phyloP scores from a whole-genome alignment of 2,113 vertebrate species.

The Burhinus bistriatus region DNA sequence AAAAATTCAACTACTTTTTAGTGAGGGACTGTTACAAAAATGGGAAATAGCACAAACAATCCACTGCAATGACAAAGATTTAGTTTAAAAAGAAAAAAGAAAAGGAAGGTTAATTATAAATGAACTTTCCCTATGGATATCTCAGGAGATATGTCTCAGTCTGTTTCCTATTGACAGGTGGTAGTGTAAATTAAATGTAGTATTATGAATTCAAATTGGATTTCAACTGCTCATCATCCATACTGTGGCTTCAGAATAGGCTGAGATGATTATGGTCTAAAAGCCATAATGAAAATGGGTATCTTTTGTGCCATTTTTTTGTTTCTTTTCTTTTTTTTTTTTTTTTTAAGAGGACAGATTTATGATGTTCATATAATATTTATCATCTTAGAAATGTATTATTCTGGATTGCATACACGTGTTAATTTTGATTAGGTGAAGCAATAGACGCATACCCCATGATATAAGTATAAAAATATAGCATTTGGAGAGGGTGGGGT shows the following conservation, averaged over 20 bases:
- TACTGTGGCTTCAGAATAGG: constrained; percentile 62
- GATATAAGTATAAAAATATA: neutral
- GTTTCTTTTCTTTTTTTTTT: neutral
- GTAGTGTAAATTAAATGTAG: constrained; percentile 69
- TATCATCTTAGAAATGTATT: constrained; percentile 17
- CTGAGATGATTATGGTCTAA: constrained; percentile 40
- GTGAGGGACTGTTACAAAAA: constrained; percentile 46
- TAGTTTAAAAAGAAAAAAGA: neutral
- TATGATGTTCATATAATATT: constrained; percentile 43
- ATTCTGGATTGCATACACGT: neutral
- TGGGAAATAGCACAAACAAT: constrained; percentile 56
- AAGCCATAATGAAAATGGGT: constrained; percentile 55
- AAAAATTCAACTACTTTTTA: constrained; percentile 53
- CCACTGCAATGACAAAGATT: constrained; percentile 41
- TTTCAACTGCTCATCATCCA: constrained; percentile 71
- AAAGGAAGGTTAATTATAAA: constrained; percentile 64
- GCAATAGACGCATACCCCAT: neutral
- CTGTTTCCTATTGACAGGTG: constrained; percentile 76
- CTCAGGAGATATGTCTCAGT: constrained; percentile 53
- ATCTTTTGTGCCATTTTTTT: constrained; percentile 46
- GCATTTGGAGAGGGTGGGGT: neutral
- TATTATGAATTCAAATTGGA: constrained; percentile 77
- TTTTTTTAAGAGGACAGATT: constrained; percentile 12
- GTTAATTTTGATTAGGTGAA: neutral
- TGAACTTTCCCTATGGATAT: constrained; percentile 66